Percentiles rank a stretch among this genome's conserved stretches.
Evolutionary conservation across 2,888 invertebrate species (phyloP).

Genomic region (Andricus curvator): DNA sequence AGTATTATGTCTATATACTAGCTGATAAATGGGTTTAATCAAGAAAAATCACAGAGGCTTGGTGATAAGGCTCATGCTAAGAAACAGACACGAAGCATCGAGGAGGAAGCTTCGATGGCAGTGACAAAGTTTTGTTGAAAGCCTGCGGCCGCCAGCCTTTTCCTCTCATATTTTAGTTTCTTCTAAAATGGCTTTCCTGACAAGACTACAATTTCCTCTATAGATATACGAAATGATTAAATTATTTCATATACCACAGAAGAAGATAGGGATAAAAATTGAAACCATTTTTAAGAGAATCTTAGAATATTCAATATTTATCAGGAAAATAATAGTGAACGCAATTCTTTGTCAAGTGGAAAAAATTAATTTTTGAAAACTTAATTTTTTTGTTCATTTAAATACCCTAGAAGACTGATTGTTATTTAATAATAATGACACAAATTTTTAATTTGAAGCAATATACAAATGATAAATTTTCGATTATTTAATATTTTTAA

Average conservation of each 20-base stretch:
- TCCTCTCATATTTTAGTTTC: constrained; percentile 30
- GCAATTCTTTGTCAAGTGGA: too few relatives aligned
- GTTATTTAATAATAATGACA: too few relatives aligned
- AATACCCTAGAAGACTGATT: too few relatives aligned
- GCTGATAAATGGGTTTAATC: constrained; percentile 23
- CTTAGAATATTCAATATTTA: too few relatives aligned
- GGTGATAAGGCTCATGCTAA: constrained; percentile 16
- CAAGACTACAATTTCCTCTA: constrained; percentile 13
- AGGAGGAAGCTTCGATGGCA: constrained; percentile 8
- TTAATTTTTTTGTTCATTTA: too few relatives aligned
- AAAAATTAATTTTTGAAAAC: too few relatives aligned
- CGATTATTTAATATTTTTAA: too few relatives aligned
- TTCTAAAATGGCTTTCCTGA: constrained; percentile 21
- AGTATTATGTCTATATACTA: constrained; percentile 12
- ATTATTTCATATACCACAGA: neutral
- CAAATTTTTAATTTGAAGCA: too few relatives aligned
- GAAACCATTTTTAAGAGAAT: neutral
- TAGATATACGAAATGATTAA: constrained; percentile 5
- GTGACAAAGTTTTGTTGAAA: constrained; percentile 26
- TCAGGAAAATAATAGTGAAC: too few relatives aligned
- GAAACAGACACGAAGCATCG: neutral
- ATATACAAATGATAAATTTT: too few relatives aligned
- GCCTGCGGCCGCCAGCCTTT: neutral
- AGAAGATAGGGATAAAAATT: neutral
- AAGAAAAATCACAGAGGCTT: constrained; percentile 14